These are phyloP conservation scores for Pseudocheirus occidentalis DNA, from an alignment of 2,797 vertebrate genomes.

Conservation along the genomic window DNA sequence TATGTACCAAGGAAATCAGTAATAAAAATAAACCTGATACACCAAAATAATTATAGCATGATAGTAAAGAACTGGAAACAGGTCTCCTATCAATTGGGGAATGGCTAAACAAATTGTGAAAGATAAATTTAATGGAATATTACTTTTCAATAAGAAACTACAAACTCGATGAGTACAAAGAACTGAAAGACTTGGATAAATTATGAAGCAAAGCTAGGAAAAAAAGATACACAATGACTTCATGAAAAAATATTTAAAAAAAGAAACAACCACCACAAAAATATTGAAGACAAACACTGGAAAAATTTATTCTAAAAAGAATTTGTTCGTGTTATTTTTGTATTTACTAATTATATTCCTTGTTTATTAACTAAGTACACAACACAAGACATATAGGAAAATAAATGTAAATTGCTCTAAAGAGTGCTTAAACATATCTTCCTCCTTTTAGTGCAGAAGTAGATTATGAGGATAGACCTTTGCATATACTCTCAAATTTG, in stretches of 20 bases:
- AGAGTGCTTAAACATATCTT: conserved; percentile 13
- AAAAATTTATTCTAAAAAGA: not conserved
- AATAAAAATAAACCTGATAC: not conserved
- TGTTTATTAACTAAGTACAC: conserved; percentile 25
- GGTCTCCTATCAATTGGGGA: not conserved
- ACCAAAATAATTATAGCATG: not conserved
- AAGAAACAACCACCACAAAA: not conserved
- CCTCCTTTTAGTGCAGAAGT: not conserved
- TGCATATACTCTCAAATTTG: not conserved
- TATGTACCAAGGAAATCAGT: not conserved
- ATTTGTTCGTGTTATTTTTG: not conserved
- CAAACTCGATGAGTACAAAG: not conserved
- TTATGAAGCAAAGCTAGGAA: not conserved
- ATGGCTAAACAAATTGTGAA: not conserved
- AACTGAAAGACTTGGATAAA: not conserved
- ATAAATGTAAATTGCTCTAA: conserved; percentile 30
- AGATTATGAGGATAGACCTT: not conserved
- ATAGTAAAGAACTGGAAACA: not conserved
- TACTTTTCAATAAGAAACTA: not conserved
- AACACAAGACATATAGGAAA: conserved; percentile 35
- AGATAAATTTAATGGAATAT: not conserved
- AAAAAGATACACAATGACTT: not conserved
- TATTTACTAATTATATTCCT: not conserved
- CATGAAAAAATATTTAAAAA: not conserved
- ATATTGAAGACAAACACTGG: not conserved